Evolutionary conservation across 1,140 invertebrate genomes (phyloP), one percentile per base, ranked within the genome.

Genomic region (Drosophila quadrilineata): DNA sequence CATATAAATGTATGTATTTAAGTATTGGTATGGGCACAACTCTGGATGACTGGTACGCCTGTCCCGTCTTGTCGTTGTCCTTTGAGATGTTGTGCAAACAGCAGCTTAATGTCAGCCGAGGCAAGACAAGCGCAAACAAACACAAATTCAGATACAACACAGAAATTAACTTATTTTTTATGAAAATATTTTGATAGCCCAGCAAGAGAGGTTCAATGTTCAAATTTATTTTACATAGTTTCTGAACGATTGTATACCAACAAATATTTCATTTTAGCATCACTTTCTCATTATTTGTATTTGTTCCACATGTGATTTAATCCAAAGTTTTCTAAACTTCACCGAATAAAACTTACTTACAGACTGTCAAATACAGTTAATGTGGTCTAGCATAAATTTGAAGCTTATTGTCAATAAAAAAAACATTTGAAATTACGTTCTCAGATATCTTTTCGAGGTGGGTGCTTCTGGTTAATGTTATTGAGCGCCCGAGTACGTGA

Each of bases 151-250:
- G n/a, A 56, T 29, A 40, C 43, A 75, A 65, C 50, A 71, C 56
- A 84, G 65, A 84, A 84, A 84, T 85, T 84, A 84, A 84, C 77
- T 77, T 85, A 73, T 77, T 84, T 84, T 85, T 84, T 77, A 84
- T 84, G 79, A 84, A 79, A 77, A 84, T 84, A 84, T 84, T 77
- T 85, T 84, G n/a, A n/a, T n/a, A n/a, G n/a, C n/a, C n/a, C n/a
- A n/a, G n/a, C n/a, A n/a, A n/a, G n/a, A n/a, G n/a, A n/a, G n/a
- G n/a, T n/a, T n/a, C n/a, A n/a, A n/a, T n/a, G n/a, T n/a, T n/a
- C n/a, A n/a, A n/a, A n/a, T n/a, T n/a, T n/a, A n/a, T n/a, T n/a
- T n/a, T n/a, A n/a, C n/a, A n/a, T n/a, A n/a, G n/a, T n/a, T n/a
- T n/a, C n/a, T n/a, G n/a, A n/a, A n/a, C n/a, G n/a, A n/a, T n/a